Evolutionary conservation across 2,113 vertebrate genomes (phyloP), one percentile per base, ranked within the genome.

Genomic region (Oreochromis niloticus): DNA sequence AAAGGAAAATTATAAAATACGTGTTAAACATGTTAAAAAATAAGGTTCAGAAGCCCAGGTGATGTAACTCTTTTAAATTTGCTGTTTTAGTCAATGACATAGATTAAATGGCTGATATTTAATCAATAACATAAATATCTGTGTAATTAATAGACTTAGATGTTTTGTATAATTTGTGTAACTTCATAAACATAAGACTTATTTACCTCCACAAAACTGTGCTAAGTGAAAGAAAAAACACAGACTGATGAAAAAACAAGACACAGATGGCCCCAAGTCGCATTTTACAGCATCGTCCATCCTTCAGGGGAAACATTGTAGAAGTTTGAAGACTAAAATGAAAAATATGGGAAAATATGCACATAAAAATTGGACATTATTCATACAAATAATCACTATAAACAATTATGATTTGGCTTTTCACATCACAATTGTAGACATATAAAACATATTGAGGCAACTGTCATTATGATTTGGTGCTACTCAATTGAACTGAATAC

Each of bases 71-170:
- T 22, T 36, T n/a, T n/a, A 61, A 0, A 66, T n/a, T n/a, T 7
- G 0, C 19, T 22, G 4, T 41, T 22, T n/a, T n/a, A 39, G 0
- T 0, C 10, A 7, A 0, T 41, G 6, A 1, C 19, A 39, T 41
- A 39, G 2, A 7, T 13, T 0, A 13, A 39, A 27, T 1, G 12
- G 0, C 11, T 22, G 55, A 7, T 22, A 59, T 5, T 16, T 16
- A 9, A 59, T 59, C 24, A 59, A 30, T 3, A 32, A 59, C 27
- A 16, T 0, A 16, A 32, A 16, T 32, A 32, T 59, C 1, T 30
- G 27, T 0, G 7, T 59, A 59, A 17, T 59, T 27, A 56, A 56
- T 27, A 56, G 0, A 14, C 0, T 56, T 13, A 1, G 22, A 13
- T 56, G 55, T 56, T 0, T 27, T 27, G 55, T 0, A 56, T 27